Conservation (phyloP, 2,797 vertebrate genomes). For the Chelonia mydas region DNA sequence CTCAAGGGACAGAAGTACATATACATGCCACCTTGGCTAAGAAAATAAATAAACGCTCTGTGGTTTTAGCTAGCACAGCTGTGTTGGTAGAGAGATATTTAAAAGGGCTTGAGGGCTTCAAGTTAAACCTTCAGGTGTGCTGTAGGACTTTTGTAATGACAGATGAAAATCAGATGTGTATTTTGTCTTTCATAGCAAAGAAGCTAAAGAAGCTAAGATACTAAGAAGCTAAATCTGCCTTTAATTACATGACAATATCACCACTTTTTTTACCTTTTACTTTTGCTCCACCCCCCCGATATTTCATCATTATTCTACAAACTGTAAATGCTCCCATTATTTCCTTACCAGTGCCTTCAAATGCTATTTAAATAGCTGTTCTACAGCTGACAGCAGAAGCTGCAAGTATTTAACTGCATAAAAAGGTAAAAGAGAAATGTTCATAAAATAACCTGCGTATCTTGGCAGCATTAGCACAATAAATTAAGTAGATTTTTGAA, state of each 20-base stretch:
- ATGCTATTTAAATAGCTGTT: neutral
- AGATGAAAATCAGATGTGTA: neutral
- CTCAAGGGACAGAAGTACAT: conserved; percentile 7
- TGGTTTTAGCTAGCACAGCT: neutral
- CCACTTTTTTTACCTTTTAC: neutral
- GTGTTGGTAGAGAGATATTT: neutral
- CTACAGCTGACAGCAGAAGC: neutral
- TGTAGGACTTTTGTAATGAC: neutral
- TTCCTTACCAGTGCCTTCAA: neutral
- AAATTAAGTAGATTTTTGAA: neutral
- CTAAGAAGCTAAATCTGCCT: neutral
- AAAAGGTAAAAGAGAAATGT: neutral
- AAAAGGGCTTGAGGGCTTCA: neutral
- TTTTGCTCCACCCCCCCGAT: neutral
- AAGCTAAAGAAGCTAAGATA: no score
- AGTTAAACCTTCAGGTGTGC: neutral
- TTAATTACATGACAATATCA: neutral
- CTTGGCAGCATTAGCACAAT: neutral
- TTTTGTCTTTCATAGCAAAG: neutral
- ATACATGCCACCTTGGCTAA: neutral
- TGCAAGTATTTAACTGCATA: conserved; percentile 1
- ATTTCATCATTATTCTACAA: neutral
- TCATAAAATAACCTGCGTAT: neutral
- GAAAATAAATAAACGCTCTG: neutral
- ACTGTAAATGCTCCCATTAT: neutral